Conservation (phyloP, 1,140 invertebrate species). For the Cotesia vestalis region DNA sequence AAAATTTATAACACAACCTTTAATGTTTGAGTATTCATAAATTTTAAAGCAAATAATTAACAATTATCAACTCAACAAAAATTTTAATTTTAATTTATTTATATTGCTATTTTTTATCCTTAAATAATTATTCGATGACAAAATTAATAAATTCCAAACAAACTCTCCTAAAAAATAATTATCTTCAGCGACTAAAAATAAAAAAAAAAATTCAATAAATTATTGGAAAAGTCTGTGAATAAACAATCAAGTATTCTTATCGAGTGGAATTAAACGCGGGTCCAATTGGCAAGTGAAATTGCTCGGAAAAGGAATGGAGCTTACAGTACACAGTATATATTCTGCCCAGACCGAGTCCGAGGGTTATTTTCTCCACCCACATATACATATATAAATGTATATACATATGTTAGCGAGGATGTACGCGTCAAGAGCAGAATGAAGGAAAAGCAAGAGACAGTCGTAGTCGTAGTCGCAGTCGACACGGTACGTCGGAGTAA, state of each 20-base stretch:
- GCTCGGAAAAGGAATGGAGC: constrained; percentile 2
- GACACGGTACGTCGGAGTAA: no score
- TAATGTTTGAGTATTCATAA: no score
- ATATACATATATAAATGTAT: not conserved
- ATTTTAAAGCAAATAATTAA: no score
- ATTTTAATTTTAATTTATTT: no score
- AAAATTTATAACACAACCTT: no score
- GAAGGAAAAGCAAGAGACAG: not conserved
- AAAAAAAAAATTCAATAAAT: not conserved
- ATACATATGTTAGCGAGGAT: not conserved
- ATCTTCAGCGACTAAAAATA: not conserved
- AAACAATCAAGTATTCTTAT: constrained; percentile 2
- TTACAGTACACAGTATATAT: no score
- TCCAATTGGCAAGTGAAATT: constrained; percentile 12
- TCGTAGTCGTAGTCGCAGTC: not conserved
- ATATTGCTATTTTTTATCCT: no score
- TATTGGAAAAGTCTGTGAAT: not conserved
- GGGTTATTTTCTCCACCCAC: not conserved
- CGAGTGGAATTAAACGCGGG: constrained; percentile 7
- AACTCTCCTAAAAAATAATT: not conserved
- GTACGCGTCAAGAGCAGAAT: constrained; percentile 7
- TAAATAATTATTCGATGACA: no score
- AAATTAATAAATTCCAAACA: no score
- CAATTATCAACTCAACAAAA: no score
- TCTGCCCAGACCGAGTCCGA: not conserved